phyloP scores from a whole-genome alignment of 2,888 invertebrate genomes.

The Plebejus melissa region DNA sequence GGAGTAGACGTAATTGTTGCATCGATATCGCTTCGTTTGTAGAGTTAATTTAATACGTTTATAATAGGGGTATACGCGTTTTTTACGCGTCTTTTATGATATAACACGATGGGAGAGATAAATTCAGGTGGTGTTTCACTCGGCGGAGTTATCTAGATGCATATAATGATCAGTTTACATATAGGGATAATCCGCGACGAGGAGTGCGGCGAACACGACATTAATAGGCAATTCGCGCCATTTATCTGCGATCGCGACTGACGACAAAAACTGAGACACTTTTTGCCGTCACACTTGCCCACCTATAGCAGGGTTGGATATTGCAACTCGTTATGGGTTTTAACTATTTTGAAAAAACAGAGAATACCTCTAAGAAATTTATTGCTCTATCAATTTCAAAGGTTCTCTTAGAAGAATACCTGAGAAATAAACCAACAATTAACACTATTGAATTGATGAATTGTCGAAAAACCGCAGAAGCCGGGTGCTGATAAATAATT shows the following conservation, averaged over 20 bases:
- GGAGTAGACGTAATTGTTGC: constrained; percentile 6
- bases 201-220: constrained; percentile 39
- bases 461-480: neutral
- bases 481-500: too few relatives aligned
- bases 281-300: constrained; percentile 62
- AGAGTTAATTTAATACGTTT: constrained; percentile 1
- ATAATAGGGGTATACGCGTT: neutral
- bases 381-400: neutral
- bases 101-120: constrained; percentile 22
- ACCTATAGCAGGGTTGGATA: constrained; percentile 57
- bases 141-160: constrained; percentile 42
- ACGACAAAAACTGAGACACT: constrained; percentile 34
- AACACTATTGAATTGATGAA: neutral
- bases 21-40: neutral
- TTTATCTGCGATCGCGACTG: constrained; percentile 20
- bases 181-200: constrained; percentile 53
- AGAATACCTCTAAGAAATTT: neutral
- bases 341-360: neutral
- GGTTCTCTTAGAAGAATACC: neutral
- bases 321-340: neutral
- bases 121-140: constrained; percentile 29
- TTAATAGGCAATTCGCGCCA: constrained; percentile 48
- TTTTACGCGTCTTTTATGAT: constrained; percentile 2
- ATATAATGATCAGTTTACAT: constrained; percentile 58
- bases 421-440: neutral